Conservation (phyloP, 2,113 vertebrate genomes). For the Okapia johnstoni region DNA sequence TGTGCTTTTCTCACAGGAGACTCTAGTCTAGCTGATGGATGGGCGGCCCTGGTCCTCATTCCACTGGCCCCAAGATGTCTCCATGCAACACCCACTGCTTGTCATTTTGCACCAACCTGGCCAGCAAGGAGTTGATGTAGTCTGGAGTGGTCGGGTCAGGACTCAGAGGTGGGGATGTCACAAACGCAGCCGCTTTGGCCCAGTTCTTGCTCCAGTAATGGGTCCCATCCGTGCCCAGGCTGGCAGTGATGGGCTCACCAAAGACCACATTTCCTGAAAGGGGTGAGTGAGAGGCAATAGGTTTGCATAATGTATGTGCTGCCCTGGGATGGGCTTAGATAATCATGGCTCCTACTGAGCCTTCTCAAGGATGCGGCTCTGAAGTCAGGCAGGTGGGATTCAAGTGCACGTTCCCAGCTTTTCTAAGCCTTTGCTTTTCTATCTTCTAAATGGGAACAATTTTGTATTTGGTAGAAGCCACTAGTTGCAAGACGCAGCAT, state of each 20-base stretch:
- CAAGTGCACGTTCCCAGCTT: neutral
- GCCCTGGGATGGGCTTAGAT: neutral
- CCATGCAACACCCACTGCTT: accelerated
- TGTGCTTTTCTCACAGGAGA: neutral
- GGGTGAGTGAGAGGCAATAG: neutral
- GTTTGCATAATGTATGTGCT: neutral
- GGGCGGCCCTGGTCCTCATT: neutral
- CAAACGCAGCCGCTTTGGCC: constrained; percentile 97
- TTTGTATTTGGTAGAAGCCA: neutral
- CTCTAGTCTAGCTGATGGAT: neutral
- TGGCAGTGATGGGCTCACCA: constrained; percentile 96
- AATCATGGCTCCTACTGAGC: neutral
- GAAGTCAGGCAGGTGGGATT: neutral
- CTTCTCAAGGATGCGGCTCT: neutral
- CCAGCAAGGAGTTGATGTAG: constrained; percentile 95
- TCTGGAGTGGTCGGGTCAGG: constrained; percentile 97
- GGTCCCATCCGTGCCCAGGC: constrained; percentile 95
- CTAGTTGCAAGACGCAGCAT: neutral
- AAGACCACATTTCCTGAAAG: constrained; percentile 94
- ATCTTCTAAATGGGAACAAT: neutral
- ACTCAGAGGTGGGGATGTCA: constrained; percentile 95
- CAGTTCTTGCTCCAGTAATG: constrained; percentile 99
- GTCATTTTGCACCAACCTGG: constrained; percentile 84
- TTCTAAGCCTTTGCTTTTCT: neutral
- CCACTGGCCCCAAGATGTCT: neutral